Percentiles rank a stretch among this genome's conserved stretches.
Evolutionary conservation across 2,113 vertebrate genomes (phyloP).

Genomic region (Cololabis saira): DNA sequence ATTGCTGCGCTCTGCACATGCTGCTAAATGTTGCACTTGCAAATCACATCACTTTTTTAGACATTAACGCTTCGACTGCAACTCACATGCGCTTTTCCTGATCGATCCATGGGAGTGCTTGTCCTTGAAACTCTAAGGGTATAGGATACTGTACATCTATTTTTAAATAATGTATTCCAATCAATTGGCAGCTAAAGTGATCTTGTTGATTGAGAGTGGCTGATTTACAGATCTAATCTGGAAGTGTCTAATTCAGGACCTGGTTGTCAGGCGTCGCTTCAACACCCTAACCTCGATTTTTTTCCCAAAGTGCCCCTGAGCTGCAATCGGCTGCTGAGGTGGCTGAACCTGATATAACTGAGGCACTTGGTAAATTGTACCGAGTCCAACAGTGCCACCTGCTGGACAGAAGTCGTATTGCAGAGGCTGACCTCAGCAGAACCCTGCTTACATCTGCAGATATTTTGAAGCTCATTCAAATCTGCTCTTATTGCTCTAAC

Average conservation of each 20-base stretch:
- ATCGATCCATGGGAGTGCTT: not conserved
- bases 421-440: constrained; percentile 47
- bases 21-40: no score
- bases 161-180: constrained; percentile 65
- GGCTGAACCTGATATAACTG: constrained; percentile 8
- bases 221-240: constrained; percentile 46
- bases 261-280: constrained; percentile 27
- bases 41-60: no score
- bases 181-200: constrained; percentile 51
- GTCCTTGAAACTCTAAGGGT: constrained; percentile 50
- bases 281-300: constrained; percentile 20
- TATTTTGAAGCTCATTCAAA: constrained; percentile 37
- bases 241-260: constrained; percentile 42
- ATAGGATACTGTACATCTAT: constrained; percentile 23
- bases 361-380: no score
- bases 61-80: not conserved
- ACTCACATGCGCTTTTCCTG: not conserved
- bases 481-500: constrained; percentile 48
- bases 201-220: constrained; percentile 26
- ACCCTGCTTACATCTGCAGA: constrained; percentile 49
- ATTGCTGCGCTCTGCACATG: no score
- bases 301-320: not conserved
- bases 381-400: constrained; percentile 40
- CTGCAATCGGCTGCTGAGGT: constrained; percentile 11
- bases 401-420: constrained; percentile 31